phyloP scores from a whole-genome alignment of 1,140 invertebrate species.

The Gyrodactylus bullatarudis region DNA sequence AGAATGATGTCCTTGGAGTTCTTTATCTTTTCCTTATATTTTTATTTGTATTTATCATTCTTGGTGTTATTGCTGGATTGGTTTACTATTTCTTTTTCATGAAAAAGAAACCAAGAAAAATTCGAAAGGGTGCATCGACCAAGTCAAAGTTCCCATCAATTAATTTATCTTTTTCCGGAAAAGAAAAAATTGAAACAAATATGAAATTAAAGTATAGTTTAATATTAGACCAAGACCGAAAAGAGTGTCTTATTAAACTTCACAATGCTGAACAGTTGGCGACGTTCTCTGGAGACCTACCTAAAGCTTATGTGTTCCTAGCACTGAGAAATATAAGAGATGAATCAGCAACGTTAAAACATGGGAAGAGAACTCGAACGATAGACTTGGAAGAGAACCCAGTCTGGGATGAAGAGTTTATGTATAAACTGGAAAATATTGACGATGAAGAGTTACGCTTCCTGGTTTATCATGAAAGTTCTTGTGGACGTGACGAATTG shows the following conservation, averaged over 20 bases:
- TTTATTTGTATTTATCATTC: not conserved
- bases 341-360: not conserved
- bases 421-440: not conserved
- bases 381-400: not conserved
- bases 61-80: not conserved
- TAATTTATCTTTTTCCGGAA: not conserved
- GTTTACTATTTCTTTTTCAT: too few species aligned
- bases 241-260: not conserved
- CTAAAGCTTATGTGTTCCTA: not conserved
- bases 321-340: not conserved
- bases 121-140: not conserved
- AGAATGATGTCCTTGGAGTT: not conserved
- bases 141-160: not conserved
- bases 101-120: not conserved
- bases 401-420: not conserved
- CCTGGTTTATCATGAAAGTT: not conserved
- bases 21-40: not conserved
- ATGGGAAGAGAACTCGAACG: not conserved
- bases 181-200: not conserved
- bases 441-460: not conserved
- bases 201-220: not conserved
- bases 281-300: not conserved
- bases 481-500: not conserved
- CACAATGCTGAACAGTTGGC: not conserved
- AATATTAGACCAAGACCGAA: not conserved